Evolutionary conservation across 2,113 vertebrate species (phyloP), one percentile per base, ranked within the genome.

Genomic region (Mandrillus leucophaeus): DNA sequence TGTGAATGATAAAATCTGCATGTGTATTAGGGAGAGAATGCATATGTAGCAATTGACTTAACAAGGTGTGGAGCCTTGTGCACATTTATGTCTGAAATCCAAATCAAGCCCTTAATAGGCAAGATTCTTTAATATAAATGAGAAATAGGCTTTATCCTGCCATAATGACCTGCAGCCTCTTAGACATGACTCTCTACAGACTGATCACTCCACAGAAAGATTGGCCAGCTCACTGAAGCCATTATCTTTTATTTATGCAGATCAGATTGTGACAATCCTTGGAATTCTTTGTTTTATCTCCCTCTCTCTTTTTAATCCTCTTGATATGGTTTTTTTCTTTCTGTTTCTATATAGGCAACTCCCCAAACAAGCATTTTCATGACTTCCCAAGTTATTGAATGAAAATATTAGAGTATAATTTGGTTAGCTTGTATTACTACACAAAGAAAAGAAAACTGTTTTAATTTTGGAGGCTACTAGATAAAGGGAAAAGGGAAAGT

Each of bases 211-310:
- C 86, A 72, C 94, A 57, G 83, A 97, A 98, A 97, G 94, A 90
- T 80, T 97, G 92, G 97, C 92, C 90, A 94, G 95, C 97, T 96
- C 94, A 84, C 90, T 7, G 57, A 97, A 96, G 85, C 96, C 79
- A 97, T 98, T 97, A 97, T 98, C 92, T 97, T 98, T 97, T 98
- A 96, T 98, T 98, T 98, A 98, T 98, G 97, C 97, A 98, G 97
- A 97, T 98, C 98, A 98, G 97, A 83, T 94, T 94, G 92, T 97
- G 97, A 98, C 96, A 97, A 97, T 97, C 81, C 90, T 97, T 96
- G 79, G 92, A 91, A 96, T 96, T 97, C 94, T 95, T 97, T 96
- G 95, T 96, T 97, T 95, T 96, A 61, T 83, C n/a, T 81, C 70
- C 70, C 59, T 59, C 61, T 86, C 30, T 83, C 50, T 81, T 23